A percentile compares a stretch with the other conserved stretches of the same genome.
These are phyloP conservation scores for Trissolcus japonicus DNA, from an alignment of 2,888 invertebrate species.

Conservation along the genomic window DNA sequence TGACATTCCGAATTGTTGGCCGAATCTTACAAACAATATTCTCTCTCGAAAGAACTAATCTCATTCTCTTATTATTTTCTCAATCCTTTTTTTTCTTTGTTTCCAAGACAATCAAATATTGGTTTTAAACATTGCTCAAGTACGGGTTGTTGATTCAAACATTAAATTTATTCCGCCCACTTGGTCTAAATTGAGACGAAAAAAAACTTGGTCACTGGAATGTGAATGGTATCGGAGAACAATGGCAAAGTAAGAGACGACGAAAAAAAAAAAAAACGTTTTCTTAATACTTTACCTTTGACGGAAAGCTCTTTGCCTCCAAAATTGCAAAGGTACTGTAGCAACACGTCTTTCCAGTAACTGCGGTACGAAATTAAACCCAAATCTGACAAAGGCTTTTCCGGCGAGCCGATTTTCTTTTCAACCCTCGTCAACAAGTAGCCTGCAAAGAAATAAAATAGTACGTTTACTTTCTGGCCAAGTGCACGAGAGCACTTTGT, in stretches of 20 bases:
- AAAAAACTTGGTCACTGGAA: slow-evolving; percentile 4
- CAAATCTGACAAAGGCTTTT: slow-evolving; percentile 97
- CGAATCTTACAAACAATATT: no score
- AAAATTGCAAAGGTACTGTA: slow-evolving; percentile 92
- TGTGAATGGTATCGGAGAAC: background rate
- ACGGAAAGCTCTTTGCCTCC: slow-evolving; percentile 93
- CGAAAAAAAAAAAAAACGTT: background rate
- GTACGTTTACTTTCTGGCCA: slow-evolving; percentile 7
- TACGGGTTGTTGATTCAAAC: slow-evolving; percentile 6
- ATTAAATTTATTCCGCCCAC: background rate
- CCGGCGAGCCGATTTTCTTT: slow-evolving; percentile 99
- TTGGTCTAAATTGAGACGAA: background rate
- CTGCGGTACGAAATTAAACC: slow-evolving; percentile 98
- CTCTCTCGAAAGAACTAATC: no score
- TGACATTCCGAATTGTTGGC: no score
- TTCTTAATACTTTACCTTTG: slow-evolving; percentile 80
- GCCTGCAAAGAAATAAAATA: slow-evolving; percentile 79
- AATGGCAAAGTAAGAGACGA: background rate
- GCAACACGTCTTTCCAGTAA: slow-evolving; percentile 98
- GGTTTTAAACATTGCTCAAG: no score
- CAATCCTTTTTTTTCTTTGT: no score
- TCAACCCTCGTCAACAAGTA: slow-evolving; percentile 96
- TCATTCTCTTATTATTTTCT: no score
- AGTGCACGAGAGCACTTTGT: slow-evolving; percentile 1
- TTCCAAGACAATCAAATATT: no score